Conservation (phyloP, 1,140 invertebrate species). For the Drosophila orosa region DNA sequence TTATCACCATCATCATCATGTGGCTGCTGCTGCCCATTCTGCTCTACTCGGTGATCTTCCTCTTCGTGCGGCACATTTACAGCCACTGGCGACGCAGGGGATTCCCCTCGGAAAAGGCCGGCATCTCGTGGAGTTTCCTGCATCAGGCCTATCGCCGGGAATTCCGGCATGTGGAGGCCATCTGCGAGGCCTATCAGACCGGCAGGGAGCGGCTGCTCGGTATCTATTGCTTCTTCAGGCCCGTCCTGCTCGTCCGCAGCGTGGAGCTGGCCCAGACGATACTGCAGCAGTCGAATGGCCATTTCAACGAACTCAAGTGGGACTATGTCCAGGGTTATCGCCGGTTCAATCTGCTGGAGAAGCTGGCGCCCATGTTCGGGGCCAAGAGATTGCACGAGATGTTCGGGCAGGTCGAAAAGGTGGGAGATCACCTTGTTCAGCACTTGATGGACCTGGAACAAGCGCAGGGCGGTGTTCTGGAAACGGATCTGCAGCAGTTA, state of each 20-base stretch:
- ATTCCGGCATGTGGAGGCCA: constrained; percentile 73
- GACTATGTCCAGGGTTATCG: constrained; percentile 68
- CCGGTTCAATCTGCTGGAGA: constrained; percentile 73
- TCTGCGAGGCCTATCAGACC: constrained; percentile 65
- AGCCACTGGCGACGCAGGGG: constrained; percentile 76
- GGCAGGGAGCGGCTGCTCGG: constrained; percentile 63
- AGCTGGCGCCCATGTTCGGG: constrained; percentile 65
- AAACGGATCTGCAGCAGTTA: constrained; percentile 70
- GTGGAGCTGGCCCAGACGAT: constrained; percentile 63
- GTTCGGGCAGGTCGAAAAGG: constrained; percentile 63
- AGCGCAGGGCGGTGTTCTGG: not conserved
- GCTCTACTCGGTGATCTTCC: constrained; percentile 66
- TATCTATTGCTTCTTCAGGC: constrained; percentile 77
- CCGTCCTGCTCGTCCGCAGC: constrained; percentile 68
- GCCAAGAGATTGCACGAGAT: constrained; percentile 47
- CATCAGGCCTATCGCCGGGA: constrained; percentile 66
- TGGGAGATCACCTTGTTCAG: constrained; percentile 56
- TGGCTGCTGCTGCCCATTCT: constrained; percentile 79
- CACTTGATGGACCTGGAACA: constrained; percentile 40
- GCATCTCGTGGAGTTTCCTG: constrained; percentile 61
- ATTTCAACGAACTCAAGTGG: constrained; percentile 72
- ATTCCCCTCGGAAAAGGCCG: constrained; percentile 65
- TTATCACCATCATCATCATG: constrained; percentile 36
- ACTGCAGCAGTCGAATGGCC: constrained; percentile 59
- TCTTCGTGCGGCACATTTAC: constrained; percentile 73